Evolutionary conservation across 37 sponge, comb jelly and placozoan species (phyloP).

Genomic region (Haliclona indistincta): DNA sequence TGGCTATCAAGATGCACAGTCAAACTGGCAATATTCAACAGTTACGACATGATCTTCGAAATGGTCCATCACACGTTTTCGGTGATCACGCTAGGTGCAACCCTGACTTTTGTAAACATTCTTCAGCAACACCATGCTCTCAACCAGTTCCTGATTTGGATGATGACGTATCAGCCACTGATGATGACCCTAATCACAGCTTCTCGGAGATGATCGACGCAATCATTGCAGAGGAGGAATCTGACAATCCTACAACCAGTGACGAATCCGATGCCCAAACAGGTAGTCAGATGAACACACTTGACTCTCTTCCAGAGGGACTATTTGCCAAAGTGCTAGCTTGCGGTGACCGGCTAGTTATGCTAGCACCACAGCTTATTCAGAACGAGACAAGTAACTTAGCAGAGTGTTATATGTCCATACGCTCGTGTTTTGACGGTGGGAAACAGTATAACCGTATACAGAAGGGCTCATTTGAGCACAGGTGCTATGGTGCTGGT

Average conservation of each 20-base stretch:
- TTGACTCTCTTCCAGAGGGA: conserved; percentile 1
- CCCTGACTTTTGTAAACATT: background rate
- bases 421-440: conserved; percentile 26
- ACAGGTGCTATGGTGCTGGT: conserved; percentile 15
- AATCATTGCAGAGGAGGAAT: background rate
- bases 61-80: conserved; percentile 31
- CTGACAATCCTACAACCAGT: background rate
- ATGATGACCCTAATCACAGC: background rate
- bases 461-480: conserved; percentile 22
- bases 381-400: conserved; percentile 33
- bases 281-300: no score
- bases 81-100: conserved; percentile 23
- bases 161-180: background rate
- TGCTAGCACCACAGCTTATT: conserved; percentile 16
- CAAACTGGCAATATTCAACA: conserved; percentile 3
- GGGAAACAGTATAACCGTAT: conserved; percentile 31
- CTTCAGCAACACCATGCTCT: no score
- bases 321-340: background rate
- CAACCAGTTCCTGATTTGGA: no score
- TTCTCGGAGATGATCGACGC: background rate
- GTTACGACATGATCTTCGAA: conserved; percentile 31
- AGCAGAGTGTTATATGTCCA: conserved; percentile 34
- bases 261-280: no score
- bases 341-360: conserved; percentile 22
- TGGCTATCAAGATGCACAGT: conserved; percentile 22